phyloP scores from a whole-genome alignment of 2,888 invertebrate species.

The Tyria jacobaeae region DNA sequence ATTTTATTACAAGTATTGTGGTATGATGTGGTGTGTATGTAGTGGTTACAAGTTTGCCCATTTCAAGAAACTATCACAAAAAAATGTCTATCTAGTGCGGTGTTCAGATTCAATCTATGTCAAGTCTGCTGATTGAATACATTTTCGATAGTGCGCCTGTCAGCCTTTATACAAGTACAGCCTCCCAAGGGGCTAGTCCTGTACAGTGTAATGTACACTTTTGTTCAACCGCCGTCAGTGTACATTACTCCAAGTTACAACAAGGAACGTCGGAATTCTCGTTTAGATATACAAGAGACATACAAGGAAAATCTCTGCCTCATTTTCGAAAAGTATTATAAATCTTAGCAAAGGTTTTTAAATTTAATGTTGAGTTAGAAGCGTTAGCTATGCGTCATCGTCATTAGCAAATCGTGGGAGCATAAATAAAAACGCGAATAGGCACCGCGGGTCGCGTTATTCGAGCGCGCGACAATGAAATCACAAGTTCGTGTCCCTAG shows the following conservation, averaged over 20 bases:
- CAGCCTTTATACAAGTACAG: conserved; percentile 28
- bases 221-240: conserved; percentile 13
- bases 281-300: conserved; percentile 1
- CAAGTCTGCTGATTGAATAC: conserved; percentile 45
- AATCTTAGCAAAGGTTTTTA: conserved; percentile 37
- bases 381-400: conserved; percentile 45
- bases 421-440: conserved; percentile 49
- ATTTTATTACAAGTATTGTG: too few relatives aligned
- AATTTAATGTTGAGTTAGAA: conserved; percentile 42
- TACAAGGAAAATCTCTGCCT: not conserved
- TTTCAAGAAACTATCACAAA: not conserved
- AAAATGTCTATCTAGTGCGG: conserved; percentile 10
- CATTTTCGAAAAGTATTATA: conserved; percentile 3
- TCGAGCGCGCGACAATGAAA: conserved; percentile 48
- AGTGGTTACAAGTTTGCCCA: not conserved
- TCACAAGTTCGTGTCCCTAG: conserved; percentile 50
- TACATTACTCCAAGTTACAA: conserved; percentile 15
- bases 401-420: conserved; percentile 44
- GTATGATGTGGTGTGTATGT: too few relatives aligned
- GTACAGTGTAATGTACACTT: conserved; percentile 20
- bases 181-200: conserved; percentile 32
- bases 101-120: conserved; percentile 44
- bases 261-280: not conserved
- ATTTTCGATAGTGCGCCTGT: conserved; percentile 37
- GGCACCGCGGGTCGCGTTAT: conserved; percentile 51